These are phyloP conservation scores for Suncus etruscus DNA, from an alignment of 2,113 vertebrate species.

Conservation along the genomic window DNA sequence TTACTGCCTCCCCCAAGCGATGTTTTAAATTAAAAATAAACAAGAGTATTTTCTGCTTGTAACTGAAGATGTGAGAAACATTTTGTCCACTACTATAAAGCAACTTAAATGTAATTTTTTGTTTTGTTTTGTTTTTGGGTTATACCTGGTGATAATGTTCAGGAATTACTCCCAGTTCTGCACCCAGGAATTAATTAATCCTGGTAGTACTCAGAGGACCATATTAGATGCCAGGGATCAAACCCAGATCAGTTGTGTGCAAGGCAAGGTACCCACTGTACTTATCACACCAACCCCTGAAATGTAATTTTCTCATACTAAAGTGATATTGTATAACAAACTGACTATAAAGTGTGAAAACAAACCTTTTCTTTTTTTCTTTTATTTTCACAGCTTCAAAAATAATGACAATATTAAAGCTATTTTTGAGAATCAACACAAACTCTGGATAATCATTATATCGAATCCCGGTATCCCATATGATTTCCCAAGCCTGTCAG, in stretches of 20 bases:
- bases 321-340: slow-evolving; percentile 70
- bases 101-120: slow-evolving; percentile 40
- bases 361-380: background rate
- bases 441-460: slow-evolving; percentile 51
- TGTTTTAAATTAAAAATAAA: slow-evolving; percentile 57
- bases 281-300: too few relatives aligned
- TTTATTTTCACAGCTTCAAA: slow-evolving; percentile 18
- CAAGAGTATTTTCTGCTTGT: slow-evolving; percentile 48
- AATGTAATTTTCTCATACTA: slow-evolving; percentile 38
- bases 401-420: slow-evolving; percentile 27
- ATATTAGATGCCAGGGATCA: too few relatives aligned
- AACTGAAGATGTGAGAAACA: slow-evolving; percentile 35
- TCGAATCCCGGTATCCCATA: too few relatives aligned
- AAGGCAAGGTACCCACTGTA: too few relatives aligned
- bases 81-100: slow-evolving; percentile 17
- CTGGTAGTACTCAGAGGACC: too few relatives aligned
- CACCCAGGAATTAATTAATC: too few relatives aligned
- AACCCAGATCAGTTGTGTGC: too few relatives aligned
- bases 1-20: background rate
- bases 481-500: too few relatives aligned
- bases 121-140: too few relatives aligned
- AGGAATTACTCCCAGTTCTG: too few relatives aligned
- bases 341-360: slow-evolving; percentile 11
- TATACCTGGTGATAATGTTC: too few relatives aligned
- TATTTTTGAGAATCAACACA: slow-evolving; percentile 52